Evolutionary conservation across 2,888 invertebrate species (phyloP).

Genomic region (Laothoe populi): DNA sequence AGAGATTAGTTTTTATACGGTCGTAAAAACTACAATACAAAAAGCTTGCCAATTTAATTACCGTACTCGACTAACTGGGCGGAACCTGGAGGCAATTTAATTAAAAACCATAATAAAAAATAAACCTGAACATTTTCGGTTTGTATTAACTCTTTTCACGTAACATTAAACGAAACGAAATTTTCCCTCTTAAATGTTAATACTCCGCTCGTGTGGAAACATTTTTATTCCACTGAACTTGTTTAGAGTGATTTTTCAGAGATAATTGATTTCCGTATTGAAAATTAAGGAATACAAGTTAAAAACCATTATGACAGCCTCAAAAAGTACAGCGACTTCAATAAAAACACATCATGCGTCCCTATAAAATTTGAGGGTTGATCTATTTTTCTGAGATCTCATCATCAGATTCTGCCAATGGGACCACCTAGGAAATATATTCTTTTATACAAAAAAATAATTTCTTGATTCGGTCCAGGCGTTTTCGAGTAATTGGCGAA

Average conservation of each 20-base stretch:
- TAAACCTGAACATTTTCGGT: conserved; percentile 29
- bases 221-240: conserved; percentile 26
- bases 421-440: too few species aligned
- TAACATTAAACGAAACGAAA: conserved; percentile 30
- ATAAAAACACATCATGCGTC: too few species aligned
- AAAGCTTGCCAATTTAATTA: conserved; percentile 20
- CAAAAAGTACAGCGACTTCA: too few species aligned
- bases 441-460: too few species aligned
- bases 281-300: not conserved
- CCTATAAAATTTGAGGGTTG: too few species aligned
- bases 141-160: conserved; percentile 33
- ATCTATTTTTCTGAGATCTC: too few species aligned
- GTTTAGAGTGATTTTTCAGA: conserved; percentile 26
- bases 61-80: conserved; percentile 1
- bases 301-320: too few species aligned
- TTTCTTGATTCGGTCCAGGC: too few species aligned
- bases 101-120: conserved; percentile 31
- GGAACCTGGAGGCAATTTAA: conserved; percentile 30
- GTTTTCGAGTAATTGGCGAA: too few species aligned
- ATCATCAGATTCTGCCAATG: too few species aligned
- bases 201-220: conserved; percentile 30
- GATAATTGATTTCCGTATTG: conserved; percentile 28
- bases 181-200: conserved; percentile 31
- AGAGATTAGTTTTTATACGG: conserved; percentile 6
- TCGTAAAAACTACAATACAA: conserved; percentile 15